Evolutionary conservation across 2,797 vertebrate genomes (phyloP), one percentile per base, ranked within the genome.

Genomic region (Anguilla obscura): DNA sequence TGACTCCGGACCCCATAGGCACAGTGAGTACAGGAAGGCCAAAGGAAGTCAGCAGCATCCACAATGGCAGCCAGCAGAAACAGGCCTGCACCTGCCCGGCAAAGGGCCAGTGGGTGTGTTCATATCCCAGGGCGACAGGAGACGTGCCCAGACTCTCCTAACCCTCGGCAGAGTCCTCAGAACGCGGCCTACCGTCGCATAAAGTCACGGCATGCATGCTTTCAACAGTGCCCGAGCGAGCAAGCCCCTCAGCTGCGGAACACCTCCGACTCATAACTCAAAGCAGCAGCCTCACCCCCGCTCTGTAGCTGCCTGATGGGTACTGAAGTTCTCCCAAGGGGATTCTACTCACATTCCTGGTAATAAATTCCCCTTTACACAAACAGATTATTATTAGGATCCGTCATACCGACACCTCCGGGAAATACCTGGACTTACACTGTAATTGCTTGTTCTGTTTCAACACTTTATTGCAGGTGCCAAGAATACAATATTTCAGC

Each of bases 91-190:
- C 87, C 24, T 2, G 60, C 52, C 7, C 27, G 14, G 18, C 52
- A 3, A 50, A 8, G 16, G 18, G 50, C 52, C 84, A 9, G 21
- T 0, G 30, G 33, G 84, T 18, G 30, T 84, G 24, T 87, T 85
- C 54, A 45, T 79, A 48, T 30, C 87, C 85, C 84, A n/a, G 21
- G 88, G 91, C 86, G 21, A 48, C 33, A 1, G 85, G 14, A 2
- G 50, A 88, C 89, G 88, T 89, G 88, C 89, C 89, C n/a, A 86
- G 69, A 89, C 90, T 71, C 60, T 45, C 14, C 40, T 16, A 14
- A 84, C 33, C 56, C 50, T 80, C 84, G 86, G 71, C 12, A 85
- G 14, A n/a, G 52, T 83, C 48, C 36, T 63, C 24, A 83, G 69
- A 86, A 71, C 82, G 27, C 87, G 54, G 27, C 18, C 33, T 27